Conservation (phyloP, 2,113 vertebrate species). For the Protobothrops mucrosquamatus region DNA sequence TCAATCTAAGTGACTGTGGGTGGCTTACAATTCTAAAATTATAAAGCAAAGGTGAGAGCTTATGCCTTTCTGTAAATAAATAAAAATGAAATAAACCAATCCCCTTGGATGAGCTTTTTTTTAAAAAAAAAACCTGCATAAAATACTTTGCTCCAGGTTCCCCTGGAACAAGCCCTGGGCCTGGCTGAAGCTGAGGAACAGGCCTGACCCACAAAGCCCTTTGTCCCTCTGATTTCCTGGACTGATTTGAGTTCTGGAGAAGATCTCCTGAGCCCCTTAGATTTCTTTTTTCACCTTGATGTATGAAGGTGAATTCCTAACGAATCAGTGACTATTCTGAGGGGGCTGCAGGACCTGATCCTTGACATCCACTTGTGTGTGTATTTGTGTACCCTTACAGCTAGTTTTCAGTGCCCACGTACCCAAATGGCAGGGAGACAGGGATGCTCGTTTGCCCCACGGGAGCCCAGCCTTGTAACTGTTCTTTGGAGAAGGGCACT, state of each 20-base stretch:
- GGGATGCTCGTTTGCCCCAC: background rate
- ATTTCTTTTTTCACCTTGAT: background rate
- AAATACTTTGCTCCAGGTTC: background rate
- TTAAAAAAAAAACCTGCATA: accelerated
- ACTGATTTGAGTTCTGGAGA: background rate
- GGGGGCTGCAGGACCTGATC: background rate
- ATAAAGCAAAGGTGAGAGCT: background rate
- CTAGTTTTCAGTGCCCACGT: background rate
- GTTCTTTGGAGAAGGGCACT: background rate
- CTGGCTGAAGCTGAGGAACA: background rate
- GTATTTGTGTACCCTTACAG: background rate
- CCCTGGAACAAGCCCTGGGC: background rate
- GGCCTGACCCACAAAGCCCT: background rate
- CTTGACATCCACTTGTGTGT: background rate
- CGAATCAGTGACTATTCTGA: background rate
- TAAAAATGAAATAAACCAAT: background rate
- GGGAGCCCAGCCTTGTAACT: background rate
- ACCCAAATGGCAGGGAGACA: background rate
- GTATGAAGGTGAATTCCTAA: background rate
- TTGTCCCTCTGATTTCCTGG: background rate
- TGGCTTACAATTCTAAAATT: background rate
- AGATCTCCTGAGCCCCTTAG: background rate
- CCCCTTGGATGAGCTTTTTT: background rate
- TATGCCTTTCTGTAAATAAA: background rate
- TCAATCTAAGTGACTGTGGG: too few species aligned